These are phyloP conservation scores for Hydrolagus colliei DNA, from an alignment of 2,797 vertebrate species.

Conservation along the genomic window DNA sequence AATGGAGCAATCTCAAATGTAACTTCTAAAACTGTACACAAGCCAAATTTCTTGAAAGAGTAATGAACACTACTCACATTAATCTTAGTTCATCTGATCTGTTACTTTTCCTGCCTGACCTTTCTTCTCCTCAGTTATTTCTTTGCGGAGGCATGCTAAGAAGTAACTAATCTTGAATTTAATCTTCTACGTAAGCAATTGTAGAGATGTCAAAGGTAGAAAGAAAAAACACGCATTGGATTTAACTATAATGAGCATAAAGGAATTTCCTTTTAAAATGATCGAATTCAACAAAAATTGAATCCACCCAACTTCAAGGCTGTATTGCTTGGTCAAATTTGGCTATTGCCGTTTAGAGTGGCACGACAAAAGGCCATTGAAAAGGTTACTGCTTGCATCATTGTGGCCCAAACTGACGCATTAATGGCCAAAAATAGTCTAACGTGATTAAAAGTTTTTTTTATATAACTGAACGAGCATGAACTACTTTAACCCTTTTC, in stretches of 20 bases:
- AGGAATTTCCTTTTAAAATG: constrained; percentile 37
- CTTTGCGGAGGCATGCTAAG: constrained; percentile 35
- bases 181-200: not conserved
- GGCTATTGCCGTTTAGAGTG: not conserved
- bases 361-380: constrained; percentile 13
- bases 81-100: constrained; percentile 45
- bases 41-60: constrained; percentile 39
- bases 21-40: constrained; percentile 29
- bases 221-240: not conserved
- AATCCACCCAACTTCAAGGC: not conserved
- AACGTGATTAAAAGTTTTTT: constrained; percentile 1
- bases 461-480: not conserved
- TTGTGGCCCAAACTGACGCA: not conserved
- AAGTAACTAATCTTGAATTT: constrained; percentile 45
- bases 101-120: constrained; percentile 42
- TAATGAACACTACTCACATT: constrained; percentile 44
- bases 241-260: constrained; percentile 27
- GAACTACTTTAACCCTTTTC: constrained; percentile 14
- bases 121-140: constrained; percentile 32
- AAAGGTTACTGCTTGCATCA: constrained; percentile 19
- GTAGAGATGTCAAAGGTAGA: not conserved
- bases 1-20: constrained; percentile 17
- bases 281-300: not conserved
- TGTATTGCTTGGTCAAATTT: not conserved
- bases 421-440: not conserved